These are phyloP conservation scores for Sciaenops ocellatus DNA, from an alignment of 2,797 vertebrate genomes.

Conservation along the genomic window DNA sequence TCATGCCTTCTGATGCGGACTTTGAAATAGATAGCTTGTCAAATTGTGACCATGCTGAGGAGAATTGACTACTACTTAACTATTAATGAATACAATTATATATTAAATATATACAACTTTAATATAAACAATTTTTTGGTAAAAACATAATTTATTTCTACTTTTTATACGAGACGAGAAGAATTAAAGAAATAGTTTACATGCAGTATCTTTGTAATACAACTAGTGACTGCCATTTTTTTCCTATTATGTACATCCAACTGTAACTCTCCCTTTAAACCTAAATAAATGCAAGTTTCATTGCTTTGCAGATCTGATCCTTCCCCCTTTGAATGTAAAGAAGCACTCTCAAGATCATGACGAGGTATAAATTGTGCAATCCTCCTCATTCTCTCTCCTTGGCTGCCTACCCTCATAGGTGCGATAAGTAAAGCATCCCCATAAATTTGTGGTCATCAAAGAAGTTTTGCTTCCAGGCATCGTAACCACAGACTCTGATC, in stretches of 20 bases:
- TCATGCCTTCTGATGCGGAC: not conserved
- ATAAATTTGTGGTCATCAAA: constrained; percentile 82
- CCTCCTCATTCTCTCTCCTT: constrained; percentile 47
- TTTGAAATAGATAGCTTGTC: not conserved
- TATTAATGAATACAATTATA: not conserved
- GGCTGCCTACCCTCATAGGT: constrained; percentile 63
- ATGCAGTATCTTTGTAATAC: not conserved
- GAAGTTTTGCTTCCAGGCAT: constrained; percentile 72
- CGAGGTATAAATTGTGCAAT: constrained; percentile 70
- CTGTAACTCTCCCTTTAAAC: constrained; percentile 29
- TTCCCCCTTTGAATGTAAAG: constrained; percentile 66
- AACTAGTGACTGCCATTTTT: not conserved
- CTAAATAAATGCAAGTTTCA: constrained; percentile 65
- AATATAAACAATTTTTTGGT: not conserved
- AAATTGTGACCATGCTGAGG: not conserved
- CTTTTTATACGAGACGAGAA: too few species aligned
- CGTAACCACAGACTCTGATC: constrained; percentile 67
- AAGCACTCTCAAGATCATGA: constrained; percentile 53
- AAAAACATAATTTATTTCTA: not conserved
- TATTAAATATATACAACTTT: too few species aligned
- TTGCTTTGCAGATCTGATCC: constrained; percentile 59
- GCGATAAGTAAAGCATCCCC: constrained; percentile 73
- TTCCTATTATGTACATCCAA: not conserved
- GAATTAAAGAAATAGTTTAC: not conserved
- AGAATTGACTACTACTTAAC: not conserved